Evolutionary conservation across 2,797 vertebrate species (phyloP).

Genomic region (Merluccius polli): DNA sequence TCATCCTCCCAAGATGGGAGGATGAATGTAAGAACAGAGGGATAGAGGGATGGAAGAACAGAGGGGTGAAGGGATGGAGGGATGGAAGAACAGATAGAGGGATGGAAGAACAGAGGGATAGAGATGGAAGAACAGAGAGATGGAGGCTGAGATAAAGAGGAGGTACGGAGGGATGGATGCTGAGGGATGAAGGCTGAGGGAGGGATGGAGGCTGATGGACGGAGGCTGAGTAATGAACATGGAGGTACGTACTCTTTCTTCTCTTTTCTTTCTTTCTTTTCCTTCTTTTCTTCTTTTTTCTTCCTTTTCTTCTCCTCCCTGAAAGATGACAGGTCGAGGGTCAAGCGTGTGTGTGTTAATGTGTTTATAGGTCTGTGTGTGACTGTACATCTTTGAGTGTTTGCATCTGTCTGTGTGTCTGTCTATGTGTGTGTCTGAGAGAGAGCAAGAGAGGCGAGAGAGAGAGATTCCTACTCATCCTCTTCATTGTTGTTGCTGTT

Average conservation of each 20-base stretch:
- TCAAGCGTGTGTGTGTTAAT: slow-evolving; percentile 19
- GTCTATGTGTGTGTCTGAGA: slow-evolving; percentile 9
- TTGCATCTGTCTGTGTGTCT: not conserved
- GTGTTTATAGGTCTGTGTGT: slow-evolving; percentile 7
- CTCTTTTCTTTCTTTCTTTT: slow-evolving; percentile 67
- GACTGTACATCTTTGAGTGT: not conserved
- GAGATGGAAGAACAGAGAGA: not conserved
- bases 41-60: not conserved
- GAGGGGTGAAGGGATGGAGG: not conserved
- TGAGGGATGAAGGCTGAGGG: not conserved
- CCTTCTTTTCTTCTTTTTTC: slow-evolving; percentile 60
- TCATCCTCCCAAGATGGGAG: not conserved
- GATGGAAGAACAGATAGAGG: not conserved
- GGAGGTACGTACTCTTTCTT: slow-evolving; percentile 49
- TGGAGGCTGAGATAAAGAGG: not conserved
- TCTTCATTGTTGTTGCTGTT: slow-evolving; percentile 91
- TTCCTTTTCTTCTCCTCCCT: slow-evolving; percentile 70
- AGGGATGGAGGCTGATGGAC: not conserved
- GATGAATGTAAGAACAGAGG: not conserved
- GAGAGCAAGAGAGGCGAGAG: not conserved
- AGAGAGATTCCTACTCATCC: slow-evolving; percentile 63
- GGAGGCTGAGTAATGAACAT: not conserved
- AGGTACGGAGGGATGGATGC: not conserved
- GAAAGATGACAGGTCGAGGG: not conserved
- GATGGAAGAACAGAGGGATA: not conserved